phyloP scores from a whole-genome alignment of 2,113 vertebrate genomes.

The Eurystomus gularis region DNA sequence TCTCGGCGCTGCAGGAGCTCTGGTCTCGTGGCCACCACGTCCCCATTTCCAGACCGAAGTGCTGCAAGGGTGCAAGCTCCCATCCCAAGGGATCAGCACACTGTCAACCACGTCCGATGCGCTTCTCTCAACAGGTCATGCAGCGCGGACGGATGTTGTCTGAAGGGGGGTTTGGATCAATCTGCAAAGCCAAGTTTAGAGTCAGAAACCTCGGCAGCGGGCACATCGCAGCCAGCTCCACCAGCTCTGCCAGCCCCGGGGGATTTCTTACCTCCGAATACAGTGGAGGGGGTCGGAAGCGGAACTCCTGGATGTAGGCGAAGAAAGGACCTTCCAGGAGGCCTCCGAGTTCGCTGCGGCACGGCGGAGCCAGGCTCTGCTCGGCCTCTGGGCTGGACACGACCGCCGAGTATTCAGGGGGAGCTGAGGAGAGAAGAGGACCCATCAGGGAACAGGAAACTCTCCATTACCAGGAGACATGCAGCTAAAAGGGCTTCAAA shows the following conservation, averaged over 20 bases:
- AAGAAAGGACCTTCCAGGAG: slow-evolving; percentile 84
- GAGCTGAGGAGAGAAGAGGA: slow-evolving; percentile 74
- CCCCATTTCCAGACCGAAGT: not conserved
- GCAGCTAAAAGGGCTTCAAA: not conserved
- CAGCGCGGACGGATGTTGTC: slow-evolving; percentile 83
- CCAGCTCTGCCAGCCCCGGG: not conserved
- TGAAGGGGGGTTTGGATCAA: slow-evolving; percentile 87
- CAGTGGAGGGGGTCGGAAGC: slow-evolving; percentile 88
- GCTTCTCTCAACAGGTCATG: slow-evolving; percentile 90
- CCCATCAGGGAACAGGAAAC: not conserved
- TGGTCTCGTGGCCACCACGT: fast-evolving
- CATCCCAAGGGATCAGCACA: not conserved
- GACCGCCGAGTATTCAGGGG: slow-evolving; percentile 88
- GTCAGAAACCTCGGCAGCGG: not conserved
- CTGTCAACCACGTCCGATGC: not conserved
- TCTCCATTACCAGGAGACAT: fast-evolving
- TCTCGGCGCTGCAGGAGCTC: not conserved
- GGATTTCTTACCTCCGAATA: slow-evolving; percentile 85
- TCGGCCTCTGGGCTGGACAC: slow-evolving; percentile 78
- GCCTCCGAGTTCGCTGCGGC: slow-evolving; percentile 67
- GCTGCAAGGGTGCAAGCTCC: not conserved
- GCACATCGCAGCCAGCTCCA: fast-evolving
- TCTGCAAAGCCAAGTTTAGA: slow-evolving; percentile 64
- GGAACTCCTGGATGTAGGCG: slow-evolving; percentile 91
- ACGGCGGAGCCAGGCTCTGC: slow-evolving; percentile 32